Evolutionary conservation across 2,113 vertebrate genomes (phyloP).

Genomic region (Pseudopodoces humilis): DNA sequence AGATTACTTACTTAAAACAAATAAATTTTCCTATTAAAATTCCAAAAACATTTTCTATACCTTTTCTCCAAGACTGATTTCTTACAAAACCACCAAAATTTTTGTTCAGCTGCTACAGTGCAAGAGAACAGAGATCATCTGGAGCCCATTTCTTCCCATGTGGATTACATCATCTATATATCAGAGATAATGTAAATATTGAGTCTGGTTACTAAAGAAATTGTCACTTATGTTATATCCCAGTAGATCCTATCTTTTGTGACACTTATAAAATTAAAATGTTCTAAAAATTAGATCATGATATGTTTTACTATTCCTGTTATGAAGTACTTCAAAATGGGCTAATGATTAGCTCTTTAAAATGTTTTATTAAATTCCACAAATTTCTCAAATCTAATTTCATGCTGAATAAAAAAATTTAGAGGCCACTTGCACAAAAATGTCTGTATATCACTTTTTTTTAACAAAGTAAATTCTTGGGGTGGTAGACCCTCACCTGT

Average conservation of each 20-base stretch:
- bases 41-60: background rate
- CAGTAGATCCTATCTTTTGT: background rate
- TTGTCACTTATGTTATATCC: background rate
- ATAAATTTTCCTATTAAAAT: background rate
- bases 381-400: background rate
- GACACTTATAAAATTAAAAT: background rate
- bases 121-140: background rate
- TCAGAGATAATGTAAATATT: background rate
- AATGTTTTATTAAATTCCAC: background rate
- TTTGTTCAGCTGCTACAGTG: background rate
- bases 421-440: background rate
- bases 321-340: background rate
- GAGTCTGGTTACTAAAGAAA: background rate
- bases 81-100: background rate
- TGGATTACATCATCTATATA: background rate
- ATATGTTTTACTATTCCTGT: background rate
- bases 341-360: background rate
- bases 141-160: background rate
- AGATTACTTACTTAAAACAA: background rate
- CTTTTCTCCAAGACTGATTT: background rate
- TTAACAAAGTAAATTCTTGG: background rate
- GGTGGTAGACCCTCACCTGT: background rate
- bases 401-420: background rate
- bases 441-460: background rate
- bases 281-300: background rate